Base-by-base conservation (phyloP, 2,113 vertebrate species). In the Sprattus sprattus region DNA sequence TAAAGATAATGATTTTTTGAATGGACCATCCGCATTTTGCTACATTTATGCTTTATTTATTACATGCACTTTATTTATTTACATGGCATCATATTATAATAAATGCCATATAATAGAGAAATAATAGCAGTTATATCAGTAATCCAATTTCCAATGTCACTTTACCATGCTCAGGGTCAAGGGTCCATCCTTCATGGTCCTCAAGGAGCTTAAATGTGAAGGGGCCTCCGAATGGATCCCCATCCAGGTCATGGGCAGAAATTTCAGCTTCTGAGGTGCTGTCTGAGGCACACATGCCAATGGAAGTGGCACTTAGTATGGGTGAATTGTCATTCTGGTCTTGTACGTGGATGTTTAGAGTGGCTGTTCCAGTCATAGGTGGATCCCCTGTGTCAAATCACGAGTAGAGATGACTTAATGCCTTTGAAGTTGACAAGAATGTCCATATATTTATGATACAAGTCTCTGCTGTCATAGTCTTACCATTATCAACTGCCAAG, bases 171-270 rank as follows among this genome's bases (percentile, higher is more conserved):
- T 0, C 85, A 0, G 93, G 93, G 81, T 90, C 84, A 3, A 95
- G 84, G 15, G 49, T 91, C 93, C 94, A 94, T 89, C 84, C 85
- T 45, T 89, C 49, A 25, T 91, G 67, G 22, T 94, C 89, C 11
- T 91, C 93, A 49, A 92, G 85, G 0, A 95, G 3, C 45, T 93
- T 85, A 18, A 93, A 94, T 1, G 0, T 85, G 78, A 94, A 94
- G 46, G 94, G 94, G 6, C 90, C 92, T 25, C 67, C 89, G 0
- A 82, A 93, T 0, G 91, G 93, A 0, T 45, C 46, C 6, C 67
- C 87, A 71, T 94, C 93, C 45, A 20, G 52, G 84, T 94, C 93
- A 82, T 80, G 81, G 81, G 93, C 93, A 3, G 89, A 90, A 83
- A 95, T 91, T 88, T 90, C 91, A 75, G 87, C 85, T 2, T 28